Evolutionary conservation across 1,140 invertebrate species (phyloP), one percentile per base, ranked within the genome.

Genomic region (Drosophila nebulosa): DNA sequence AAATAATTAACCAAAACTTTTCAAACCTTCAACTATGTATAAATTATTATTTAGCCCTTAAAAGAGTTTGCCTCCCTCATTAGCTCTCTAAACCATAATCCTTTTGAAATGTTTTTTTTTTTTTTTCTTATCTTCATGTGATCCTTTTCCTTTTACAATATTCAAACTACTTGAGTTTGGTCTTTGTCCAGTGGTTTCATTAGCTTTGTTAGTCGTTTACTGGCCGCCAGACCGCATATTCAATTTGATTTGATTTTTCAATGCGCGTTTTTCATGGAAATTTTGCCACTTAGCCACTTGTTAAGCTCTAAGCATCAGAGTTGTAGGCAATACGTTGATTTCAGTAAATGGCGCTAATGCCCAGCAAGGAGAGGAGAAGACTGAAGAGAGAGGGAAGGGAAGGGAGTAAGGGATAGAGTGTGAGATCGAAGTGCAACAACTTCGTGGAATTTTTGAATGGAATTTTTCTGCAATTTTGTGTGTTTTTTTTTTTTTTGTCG

Each of bases 301-400:
- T 65, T 81, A 74, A 74, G 16, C 39, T 46, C 71, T 66, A 81
- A 78, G 66, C 78, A 66, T 55, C 60, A 46, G 36, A 18, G 53
- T 55, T 30, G 10, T 22, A 22, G 16, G 32, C 52, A 51, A 51
- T 69, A 69, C 75, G 74, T 42, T 58, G 68, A 76, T 68, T 70
- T 75, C 55, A 64, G 83, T 71, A 71, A 85, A 81, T 86, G 78
- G 68, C 64, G 78, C 81, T 86, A 86, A 86, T 86, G 78, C 61
- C 60, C 16, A 10, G n/a, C n/a, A n/a, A n/a, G n/a, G n/a, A n/a
- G n/a, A n/a, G n/a, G n/a, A n/a, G n/a, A 4, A 21, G 39, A 10
- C n/a, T 27, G 26, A 27, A 7, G 26, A 6, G 26, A 7, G 6
- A 7, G 73, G 70, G 73, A 66, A 74, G 55, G 64, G 35, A 61